A percentile compares a stretch with the other conserved stretches of the same genome.
Evolutionary conservation across 1,140 invertebrate genomes (phyloP).

Genomic region (Anthonomus grandis): DNA sequence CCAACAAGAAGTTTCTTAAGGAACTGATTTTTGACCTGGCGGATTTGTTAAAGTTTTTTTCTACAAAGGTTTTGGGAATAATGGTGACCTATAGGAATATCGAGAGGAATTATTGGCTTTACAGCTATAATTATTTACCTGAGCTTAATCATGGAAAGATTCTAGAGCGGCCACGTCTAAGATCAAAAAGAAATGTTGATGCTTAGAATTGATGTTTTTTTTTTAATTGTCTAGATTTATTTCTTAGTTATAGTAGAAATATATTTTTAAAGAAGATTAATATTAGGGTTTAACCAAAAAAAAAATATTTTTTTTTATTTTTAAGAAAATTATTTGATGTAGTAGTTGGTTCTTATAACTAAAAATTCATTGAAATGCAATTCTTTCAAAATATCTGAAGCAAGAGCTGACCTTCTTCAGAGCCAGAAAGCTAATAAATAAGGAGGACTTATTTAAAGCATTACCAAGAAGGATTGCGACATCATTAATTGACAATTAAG

Average conservation of each 20-base stretch:
- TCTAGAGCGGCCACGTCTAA: conserved; percentile 1
- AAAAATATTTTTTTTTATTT: too few species aligned
- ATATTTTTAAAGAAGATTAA: too few species aligned
- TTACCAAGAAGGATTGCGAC: conserved; percentile 37
- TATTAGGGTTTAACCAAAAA: too few species aligned
- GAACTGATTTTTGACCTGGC: not conserved
- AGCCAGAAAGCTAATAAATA: conserved; percentile 44
- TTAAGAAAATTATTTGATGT: too few species aligned
- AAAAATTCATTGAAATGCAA: too few species aligned
- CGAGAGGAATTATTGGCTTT: not conserved
- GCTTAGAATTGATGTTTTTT: too few species aligned
- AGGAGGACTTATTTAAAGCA: conserved; percentile 46
- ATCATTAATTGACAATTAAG: conserved; percentile 40
- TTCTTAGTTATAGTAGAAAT: too few species aligned
- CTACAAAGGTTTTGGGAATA: not conserved
- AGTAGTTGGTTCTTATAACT: too few species aligned
- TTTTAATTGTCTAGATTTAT: too few species aligned
- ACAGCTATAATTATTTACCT: not conserved
- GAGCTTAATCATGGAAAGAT: conserved; percentile 1
- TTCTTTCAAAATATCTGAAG: conserved; percentile 24
- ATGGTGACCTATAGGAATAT: not conserved
- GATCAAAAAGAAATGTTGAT: conserved; percentile 2
- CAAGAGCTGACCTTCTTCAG: conserved; percentile 49
- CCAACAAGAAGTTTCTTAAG: not conserved
- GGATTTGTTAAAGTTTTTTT: conserved; percentile 3